Base-by-base conservation (phyloP, 92 coral and sea anemone genomes). In the Pocillopora meandrina region DNA sequence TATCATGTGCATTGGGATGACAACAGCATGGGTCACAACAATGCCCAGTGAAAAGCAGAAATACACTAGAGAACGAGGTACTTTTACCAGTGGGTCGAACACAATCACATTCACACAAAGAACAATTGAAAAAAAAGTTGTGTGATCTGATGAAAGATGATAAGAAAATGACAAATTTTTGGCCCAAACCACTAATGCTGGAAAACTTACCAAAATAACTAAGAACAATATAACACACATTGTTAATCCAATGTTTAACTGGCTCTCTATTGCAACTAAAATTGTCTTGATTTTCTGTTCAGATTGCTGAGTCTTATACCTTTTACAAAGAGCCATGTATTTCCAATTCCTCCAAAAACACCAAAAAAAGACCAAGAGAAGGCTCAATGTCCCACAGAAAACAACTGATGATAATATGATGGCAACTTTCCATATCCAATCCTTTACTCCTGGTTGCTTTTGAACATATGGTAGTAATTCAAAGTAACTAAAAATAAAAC, bases 141-240 rank as follows among this genome's bases (percentile, higher is more conserved):
- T 94, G 58, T 93, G 98, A 64, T 94, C 98, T 23, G 87, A 65
- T 10, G 66, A 17, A 26, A 94, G 89, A 55, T 33, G 82, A 70
- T 87, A 87, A 14, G 92, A 80, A 69, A 89, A 64, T 23, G 76
- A 52, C 2, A 94, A 63, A 65, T 84, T 90, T 82, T 87, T 89
- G 9, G 81, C 86, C 98, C 98, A 94, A 14, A 92, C 93, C 55
- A 82, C 89, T 23, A 94, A 87, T 3, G 98, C 81, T 36, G 98
- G 92, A 16, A 75, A 42, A 87, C 86, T 92, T 23, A 83, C 71
- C 23, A 77, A 52, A 17, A 92, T 73, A 10, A 87, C 74, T 56
- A 92, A 78, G 36, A 94, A 23, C 9, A 90, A 58, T 65, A 94
- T 65, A 59, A 91, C 79, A 75, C 89, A 87, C 66, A 94, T 61